phyloP scores from a whole-genome alignment of 2,113 vertebrate genomes.

The Trinectes maculatus region DNA sequence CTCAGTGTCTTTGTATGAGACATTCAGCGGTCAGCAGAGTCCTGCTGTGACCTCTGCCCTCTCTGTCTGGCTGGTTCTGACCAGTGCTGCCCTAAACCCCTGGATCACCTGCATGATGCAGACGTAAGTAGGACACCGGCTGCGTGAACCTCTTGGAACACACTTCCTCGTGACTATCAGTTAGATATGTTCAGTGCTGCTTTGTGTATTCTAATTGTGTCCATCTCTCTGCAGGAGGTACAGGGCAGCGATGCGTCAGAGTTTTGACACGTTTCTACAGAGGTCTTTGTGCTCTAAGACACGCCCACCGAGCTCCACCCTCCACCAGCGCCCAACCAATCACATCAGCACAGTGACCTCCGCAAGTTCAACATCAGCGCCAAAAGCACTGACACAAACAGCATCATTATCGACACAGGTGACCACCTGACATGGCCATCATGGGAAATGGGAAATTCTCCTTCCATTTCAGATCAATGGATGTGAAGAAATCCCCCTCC shows the following conservation, averaged over 20 bases:
- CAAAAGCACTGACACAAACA: conserved; percentile 15
- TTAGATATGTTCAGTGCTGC: no score
- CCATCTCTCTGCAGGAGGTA: conserved; percentile 48
- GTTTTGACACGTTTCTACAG: neutral
- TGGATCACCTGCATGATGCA: conserved; percentile 82
- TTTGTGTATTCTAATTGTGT: no score
- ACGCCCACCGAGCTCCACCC: conserved; percentile 29
- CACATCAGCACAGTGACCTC: conserved; percentile 5
- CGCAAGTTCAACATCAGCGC: neutral
- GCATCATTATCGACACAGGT: neutral
- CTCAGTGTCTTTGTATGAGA: conserved; percentile 79
- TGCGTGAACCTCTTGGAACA: no score
- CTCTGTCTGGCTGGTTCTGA: conserved; percentile 77
- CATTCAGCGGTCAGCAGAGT: conserved; percentile 56
- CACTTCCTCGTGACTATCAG: no score
- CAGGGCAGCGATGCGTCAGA: neutral
- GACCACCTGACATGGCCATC: neutral
- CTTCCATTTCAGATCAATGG: no score
- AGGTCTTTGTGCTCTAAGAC: neutral
- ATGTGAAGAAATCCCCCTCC: no score
- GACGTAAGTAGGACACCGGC: conserved; percentile 70
- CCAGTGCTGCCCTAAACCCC: conserved; percentile 80
- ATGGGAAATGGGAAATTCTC: no score
- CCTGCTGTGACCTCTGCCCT: conserved; percentile 51
- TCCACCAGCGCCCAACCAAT: conserved; percentile 17